phyloP scores from a whole-genome alignment of 2,113 vertebrate genomes.

The Heterocephalus glaber region DNA sequence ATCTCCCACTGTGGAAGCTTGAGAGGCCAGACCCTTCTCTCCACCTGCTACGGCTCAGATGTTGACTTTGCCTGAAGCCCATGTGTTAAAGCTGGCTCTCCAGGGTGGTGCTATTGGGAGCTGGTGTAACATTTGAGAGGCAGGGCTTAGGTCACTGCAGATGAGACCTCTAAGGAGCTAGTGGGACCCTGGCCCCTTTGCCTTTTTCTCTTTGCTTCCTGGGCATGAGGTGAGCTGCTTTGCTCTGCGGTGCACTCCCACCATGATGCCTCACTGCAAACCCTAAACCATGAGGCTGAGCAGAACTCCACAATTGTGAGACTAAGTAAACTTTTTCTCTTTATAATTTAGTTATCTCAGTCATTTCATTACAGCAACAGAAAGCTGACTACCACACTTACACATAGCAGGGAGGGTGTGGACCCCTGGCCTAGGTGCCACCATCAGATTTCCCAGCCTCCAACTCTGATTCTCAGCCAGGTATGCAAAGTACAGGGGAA shows the following conservation, averaged over 20 bases:
- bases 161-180: neutral
- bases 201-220: neutral
- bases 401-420: fast-evolving
- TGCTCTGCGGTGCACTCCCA: neutral
- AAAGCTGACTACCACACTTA: neutral
- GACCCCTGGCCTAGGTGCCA: neutral
- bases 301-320: neutral
- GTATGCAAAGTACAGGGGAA: neutral
- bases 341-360: neutral
- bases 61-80: neutral
- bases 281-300: neutral
- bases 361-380: neutral
- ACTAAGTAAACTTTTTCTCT: neutral
- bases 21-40: neutral
- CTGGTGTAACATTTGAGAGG: neutral
- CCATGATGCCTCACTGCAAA: too few relatives aligned
- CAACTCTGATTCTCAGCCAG: neutral
- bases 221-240: neutral
- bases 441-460: neutral
- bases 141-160: neutral
- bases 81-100: neutral
- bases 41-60: too few relatives aligned
- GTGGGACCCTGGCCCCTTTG: neutral
- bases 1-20: neutral
- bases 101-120: neutral